Evolutionary conservation across 2,888 invertebrate genomes (phyloP), one percentile per base, ranked within the genome.

Genomic region (Sinopyrophorus schimmeli): DNA sequence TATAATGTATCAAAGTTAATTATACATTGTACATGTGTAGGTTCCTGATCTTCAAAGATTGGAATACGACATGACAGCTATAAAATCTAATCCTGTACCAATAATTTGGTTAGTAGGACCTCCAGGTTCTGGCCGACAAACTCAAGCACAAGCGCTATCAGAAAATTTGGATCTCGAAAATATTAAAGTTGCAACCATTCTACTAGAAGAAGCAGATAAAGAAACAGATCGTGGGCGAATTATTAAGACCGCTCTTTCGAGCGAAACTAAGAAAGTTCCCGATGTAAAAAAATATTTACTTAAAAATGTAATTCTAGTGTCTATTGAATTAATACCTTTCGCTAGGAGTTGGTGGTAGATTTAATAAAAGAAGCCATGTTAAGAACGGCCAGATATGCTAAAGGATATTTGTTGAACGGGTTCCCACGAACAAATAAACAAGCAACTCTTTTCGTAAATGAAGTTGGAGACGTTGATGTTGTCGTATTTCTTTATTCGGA

Each of bases 341-440:
- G 9, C 27, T 66, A 80, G 80, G 75, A 76, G 71, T 57, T 77
- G 32, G 76, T 77, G 53, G 74, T 80, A 14, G 79, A 81, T 57
- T 66, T 81, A 46, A 74, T 81, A 53, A 80, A 80, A 60, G 80
- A 80, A 62, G 73, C 76, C 30, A 77, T 81, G 76, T 66, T 80
- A 46, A 59, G 62, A 52, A 72, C 74, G 37, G 70, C 74, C 2
- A 26, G 37, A 24, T 74, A 73, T 1, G 72, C 76, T 0, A 76
- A 74, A 24, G 80, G 80, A 0, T 81, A 76, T 60, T 74, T 81
- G 10, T 65, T 81, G 26, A 78, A 79, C 5, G 79, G 79, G 7
- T 81, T 81, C 66, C 81, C 81, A 5, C 76, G 74, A 64, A 80
- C 75, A 42, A 72, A 72, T 6, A 74, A 64, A 39, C 70, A 71